Evolutionary conservation across 2,888 invertebrate genomes (phyloP).

Genomic region (Macroteleia sp.): DNA sequence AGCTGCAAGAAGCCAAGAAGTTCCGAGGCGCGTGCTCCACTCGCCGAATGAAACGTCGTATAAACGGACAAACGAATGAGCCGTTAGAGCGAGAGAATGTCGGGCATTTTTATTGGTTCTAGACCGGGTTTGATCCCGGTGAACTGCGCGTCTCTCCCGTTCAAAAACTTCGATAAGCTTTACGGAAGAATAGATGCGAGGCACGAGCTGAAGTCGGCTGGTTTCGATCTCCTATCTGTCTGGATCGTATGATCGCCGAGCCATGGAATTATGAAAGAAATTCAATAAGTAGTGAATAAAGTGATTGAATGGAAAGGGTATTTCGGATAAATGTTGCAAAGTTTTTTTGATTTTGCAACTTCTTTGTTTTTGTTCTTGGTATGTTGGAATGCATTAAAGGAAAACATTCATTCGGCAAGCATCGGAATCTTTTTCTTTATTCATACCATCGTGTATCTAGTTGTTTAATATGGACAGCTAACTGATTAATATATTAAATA

Average conservation of each 20-base stretch:
- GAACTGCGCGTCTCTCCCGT: constrained; percentile 52
- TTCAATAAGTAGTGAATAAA: constrained; percentile 47
- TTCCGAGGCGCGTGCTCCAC: constrained; percentile 63
- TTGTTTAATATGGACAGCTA: too few species aligned
- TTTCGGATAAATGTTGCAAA: neutral
- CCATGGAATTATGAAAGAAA: constrained; percentile 62
- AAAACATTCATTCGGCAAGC: too few species aligned
- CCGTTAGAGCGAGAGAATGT: constrained; percentile 81
- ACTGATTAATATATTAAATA: too few species aligned
- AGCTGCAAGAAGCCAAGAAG: constrained; percentile 62
- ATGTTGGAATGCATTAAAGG: too few species aligned
- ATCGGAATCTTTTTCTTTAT: too few species aligned
- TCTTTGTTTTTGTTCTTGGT: too few species aligned
- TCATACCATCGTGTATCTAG: too few species aligned
- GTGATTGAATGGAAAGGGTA: constrained; percentile 20
- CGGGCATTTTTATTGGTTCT: constrained; percentile 81
- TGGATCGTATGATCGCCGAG: constrained; percentile 65
- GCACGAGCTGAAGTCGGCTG: constrained; percentile 44
- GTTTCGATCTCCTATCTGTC: constrained; percentile 60
- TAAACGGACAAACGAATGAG: constrained; percentile 76
- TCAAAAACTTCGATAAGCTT: constrained; percentile 65
- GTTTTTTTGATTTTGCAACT: constrained; percentile 10
- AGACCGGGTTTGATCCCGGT: constrained; percentile 62
- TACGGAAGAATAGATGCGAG: constrained; percentile 65
- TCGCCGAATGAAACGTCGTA: constrained; percentile 65